Evolutionary conservation across 2,888 invertebrate species (phyloP), one percentile per base, ranked within the genome.

Genomic region (Drosophila cognata): DNA sequence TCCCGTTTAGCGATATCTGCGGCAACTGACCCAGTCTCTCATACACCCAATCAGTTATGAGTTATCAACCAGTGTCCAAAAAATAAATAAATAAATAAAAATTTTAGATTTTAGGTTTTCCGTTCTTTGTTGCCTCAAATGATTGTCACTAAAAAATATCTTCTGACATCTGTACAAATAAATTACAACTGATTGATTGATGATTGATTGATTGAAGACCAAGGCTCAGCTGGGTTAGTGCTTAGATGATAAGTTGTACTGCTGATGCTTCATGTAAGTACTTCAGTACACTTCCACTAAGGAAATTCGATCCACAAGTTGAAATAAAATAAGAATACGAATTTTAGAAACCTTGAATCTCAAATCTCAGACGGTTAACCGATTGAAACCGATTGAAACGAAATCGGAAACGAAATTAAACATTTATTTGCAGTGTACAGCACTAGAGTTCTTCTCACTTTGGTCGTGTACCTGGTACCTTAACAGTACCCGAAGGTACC

Each of bases 1-100:
- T 46, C 46, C 21, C 46, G 21, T 16, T 46, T 16, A 25, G 41
- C 48, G 38, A 63, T 57, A 52, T 35, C 36, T 53, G 18, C 8
- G 25, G 25, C 11, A n/a, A 21, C 69, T 52, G 52, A 28, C 70
- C 58, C 46, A 70, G n/a, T 41, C 38, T 25, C n/a, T 5, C 43
- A 33, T 43, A 50, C 56, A 41, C 18, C 10, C 5, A 16, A 21
- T 41, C 43, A 16, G 46, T 25, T 46, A 25, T 46, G 21, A 46
- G 21, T 16, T 46, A 25, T 46, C 46, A 46, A 46, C 46, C 16
- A 4, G 21, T 46, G 25, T 8, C 25, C 21, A 46, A 16, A 1
- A 25, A 16, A 46, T 16, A 46, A 46, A 46, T 43, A 43, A 43
- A 13, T 25, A 46, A 46, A 43, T 43, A 43, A 43, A 43, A 11